Evolutionary conservation across 2,888 invertebrate genomes (phyloP).

Genomic region (Drosophila neotestacea): DNA sequence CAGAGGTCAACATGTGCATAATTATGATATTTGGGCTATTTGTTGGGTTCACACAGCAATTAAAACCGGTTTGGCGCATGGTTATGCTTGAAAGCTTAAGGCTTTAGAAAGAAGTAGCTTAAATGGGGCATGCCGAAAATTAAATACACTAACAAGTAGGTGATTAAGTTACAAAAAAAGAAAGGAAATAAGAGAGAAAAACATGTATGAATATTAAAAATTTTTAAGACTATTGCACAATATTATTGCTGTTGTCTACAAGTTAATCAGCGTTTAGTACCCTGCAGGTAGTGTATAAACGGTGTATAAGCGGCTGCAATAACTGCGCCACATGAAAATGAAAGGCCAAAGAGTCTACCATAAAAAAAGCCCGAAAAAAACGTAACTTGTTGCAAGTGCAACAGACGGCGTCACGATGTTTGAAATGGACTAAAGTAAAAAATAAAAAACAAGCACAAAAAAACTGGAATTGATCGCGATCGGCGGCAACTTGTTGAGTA

Average conservation of each 20-base stretch:
- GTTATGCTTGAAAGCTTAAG: conserved; percentile 34
- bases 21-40: conserved; percentile 31
- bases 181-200: neutral
- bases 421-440: conserved; percentile 27
- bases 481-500: conserved; percentile 31
- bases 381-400: conserved; percentile 58
- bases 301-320: conserved; percentile 26
- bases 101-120: neutral
- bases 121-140: conserved; percentile 10
- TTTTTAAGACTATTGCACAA: too few relatives aligned
- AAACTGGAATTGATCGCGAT: conserved; percentile 39
- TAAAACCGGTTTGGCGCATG: conserved; percentile 44
- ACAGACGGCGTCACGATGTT: conserved; percentile 38
- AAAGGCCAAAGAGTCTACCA: conserved; percentile 65
- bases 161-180: neutral
- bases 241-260: neutral
- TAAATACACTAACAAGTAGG: conserved; percentile 2
- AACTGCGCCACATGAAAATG: conserved; percentile 69
- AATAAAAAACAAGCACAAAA: conserved; percentile 1
- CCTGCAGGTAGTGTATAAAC: neutral
- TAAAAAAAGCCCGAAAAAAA: conserved; percentile 40
- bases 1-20: conserved; percentile 33
- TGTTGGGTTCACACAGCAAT: conserved; percentile 31
- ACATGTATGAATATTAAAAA: neutral
- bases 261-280: neutral